phyloP scores from a whole-genome alignment of 2,113 vertebrate genomes.

The Entomyzon cyanotis region DNA sequence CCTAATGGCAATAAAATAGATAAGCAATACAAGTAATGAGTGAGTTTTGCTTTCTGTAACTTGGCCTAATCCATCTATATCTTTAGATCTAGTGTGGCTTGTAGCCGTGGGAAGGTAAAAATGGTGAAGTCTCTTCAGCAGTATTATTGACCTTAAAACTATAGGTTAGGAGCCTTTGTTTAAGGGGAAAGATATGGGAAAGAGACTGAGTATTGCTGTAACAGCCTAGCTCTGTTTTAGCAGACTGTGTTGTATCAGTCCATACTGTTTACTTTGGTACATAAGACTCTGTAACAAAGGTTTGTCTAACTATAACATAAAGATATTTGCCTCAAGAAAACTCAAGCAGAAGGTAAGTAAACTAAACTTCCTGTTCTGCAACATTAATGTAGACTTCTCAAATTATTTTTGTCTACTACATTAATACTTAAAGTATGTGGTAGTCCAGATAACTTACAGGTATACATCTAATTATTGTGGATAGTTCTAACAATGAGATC shows the following conservation, averaged over 20 bases:
- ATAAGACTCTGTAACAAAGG: neutral
- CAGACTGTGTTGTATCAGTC: neutral
- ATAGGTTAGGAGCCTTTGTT: neutral
- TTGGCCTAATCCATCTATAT: neutral
- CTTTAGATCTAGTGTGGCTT: neutral
- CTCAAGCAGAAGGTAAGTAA: constrained; percentile 42
- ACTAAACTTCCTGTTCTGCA: neutral
- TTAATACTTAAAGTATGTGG: neutral
- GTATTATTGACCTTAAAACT: neutral
- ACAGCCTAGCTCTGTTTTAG: neutral
- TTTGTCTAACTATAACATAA: neutral
- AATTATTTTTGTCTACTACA: neutral
- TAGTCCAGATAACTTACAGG: neutral
- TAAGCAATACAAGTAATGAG: neutral
- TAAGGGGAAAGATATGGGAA: neutral
- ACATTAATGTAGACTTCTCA: neutral
- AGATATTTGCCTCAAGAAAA: neutral
- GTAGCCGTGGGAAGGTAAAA: neutral
- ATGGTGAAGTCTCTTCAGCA: neutral
- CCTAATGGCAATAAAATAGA: neutral
- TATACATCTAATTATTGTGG: neutral
- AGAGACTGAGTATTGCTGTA: neutral
- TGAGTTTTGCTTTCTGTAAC: neutral
- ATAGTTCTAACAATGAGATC: neutral
- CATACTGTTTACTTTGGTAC: neutral